Evolutionary conservation across 2,888 invertebrate genomes (phyloP).

Genomic region (Oithona nana): DNA sequence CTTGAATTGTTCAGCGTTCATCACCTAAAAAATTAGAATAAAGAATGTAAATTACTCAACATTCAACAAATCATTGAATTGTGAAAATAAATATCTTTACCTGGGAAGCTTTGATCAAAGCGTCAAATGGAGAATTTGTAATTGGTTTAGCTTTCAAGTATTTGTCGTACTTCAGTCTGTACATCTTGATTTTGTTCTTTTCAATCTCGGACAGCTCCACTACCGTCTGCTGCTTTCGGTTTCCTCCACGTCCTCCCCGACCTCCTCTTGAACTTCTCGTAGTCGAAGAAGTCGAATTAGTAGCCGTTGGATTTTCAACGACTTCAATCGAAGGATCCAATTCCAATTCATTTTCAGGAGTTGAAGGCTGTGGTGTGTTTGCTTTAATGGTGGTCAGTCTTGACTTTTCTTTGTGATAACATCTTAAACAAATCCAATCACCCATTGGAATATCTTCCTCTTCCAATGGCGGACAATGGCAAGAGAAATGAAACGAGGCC

Average conservation of each 20-base stretch:
- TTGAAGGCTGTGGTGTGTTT: background rate
- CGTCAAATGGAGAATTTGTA: constrained; percentile 2
- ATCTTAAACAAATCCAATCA: constrained; percentile 77
- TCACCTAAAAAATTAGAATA: background rate
- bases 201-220: background rate
- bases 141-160: background rate
- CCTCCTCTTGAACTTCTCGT: background rate
- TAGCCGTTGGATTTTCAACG: background rate
- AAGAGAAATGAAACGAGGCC: constrained; percentile 82
- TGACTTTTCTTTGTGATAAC: constrained; percentile 27
- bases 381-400: background rate
- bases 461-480: constrained; percentile 84
- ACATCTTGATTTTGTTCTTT: constrained; percentile 4
- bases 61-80: background rate
- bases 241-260: background rate
- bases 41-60: background rate
- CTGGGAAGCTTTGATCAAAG: constrained; percentile 3
- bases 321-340: background rate
- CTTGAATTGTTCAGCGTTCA: constrained; percentile 16
- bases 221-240: background rate
- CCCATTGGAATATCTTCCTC: constrained; percentile 73
- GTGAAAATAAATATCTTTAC: background rate
- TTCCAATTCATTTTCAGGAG: background rate
- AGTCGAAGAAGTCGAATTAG: background rate
- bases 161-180: constrained; percentile 11